Conservation (phyloP, 1,140 invertebrate genomes). For the Stenopsyche tienmushanensis region DNA sequence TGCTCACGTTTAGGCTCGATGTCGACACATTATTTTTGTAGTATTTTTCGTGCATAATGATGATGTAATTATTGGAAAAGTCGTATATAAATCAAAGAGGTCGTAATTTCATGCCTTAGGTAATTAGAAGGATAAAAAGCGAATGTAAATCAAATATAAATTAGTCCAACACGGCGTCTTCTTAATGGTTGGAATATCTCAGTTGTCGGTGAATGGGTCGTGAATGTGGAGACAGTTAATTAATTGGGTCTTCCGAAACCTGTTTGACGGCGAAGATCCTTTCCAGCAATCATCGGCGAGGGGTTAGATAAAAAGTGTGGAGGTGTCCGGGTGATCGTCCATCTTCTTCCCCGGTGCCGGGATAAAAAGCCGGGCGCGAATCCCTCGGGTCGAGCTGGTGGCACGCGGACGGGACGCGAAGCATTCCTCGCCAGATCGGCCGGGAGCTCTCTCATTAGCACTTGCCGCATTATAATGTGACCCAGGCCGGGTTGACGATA, state of each 20-base stretch:
- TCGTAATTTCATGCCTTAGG: background rate
- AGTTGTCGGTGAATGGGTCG: too few species aligned
- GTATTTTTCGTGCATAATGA: too few species aligned
- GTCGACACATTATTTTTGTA: too few species aligned
- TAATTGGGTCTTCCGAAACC: slow-evolving; percentile 15
- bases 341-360: slow-evolving; percentile 22
- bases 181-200: background rate
- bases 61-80: too few species aligned
- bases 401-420: slow-evolving; percentile 18
- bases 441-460: slow-evolving; percentile 36
- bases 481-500: slow-evolving; percentile 35
- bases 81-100: too few species aligned
- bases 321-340: slow-evolving; percentile 34
- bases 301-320: slow-evolving; percentile 26
- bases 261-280: background rate
- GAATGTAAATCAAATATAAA: background rate
- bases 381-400: background rate
- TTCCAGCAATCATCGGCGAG: slow-evolving; percentile 21
- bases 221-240: slow-evolving; percentile 4
- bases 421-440: slow-evolving; percentile 34
- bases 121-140: slow-evolving; percentile 1
- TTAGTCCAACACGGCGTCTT: background rate
- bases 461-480: slow-evolving; percentile 40
- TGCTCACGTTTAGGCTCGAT: too few species aligned
- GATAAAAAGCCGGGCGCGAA: too few species aligned